Conservation (phyloP, 2,888 invertebrate species). For the Drosophila dives region DNA sequence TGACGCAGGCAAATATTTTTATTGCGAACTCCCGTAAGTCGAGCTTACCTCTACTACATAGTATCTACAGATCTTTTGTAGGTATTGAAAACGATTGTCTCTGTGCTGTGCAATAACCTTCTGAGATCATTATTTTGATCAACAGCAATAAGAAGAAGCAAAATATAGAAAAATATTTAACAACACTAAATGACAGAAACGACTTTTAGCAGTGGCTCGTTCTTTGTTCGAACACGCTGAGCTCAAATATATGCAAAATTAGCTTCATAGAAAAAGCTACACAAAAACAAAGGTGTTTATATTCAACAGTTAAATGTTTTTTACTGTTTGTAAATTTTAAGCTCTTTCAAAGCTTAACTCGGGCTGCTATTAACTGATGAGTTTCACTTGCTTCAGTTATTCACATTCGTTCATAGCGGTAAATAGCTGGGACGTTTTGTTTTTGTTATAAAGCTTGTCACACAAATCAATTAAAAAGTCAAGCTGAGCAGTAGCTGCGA, state of each 20-base stretch:
- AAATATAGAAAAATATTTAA: not conserved
- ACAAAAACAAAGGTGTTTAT: too few relatives aligned
- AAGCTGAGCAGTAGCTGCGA: constrained; percentile 19
- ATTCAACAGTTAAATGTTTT: constrained; percentile 1
- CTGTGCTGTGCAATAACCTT: constrained; percentile 35
- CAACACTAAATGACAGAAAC: constrained; percentile 8
- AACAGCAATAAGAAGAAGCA: not conserved
- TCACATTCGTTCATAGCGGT: constrained; percentile 1
- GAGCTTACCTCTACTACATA: constrained; percentile 1
- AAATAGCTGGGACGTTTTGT: not conserved
- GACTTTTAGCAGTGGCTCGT: not conserved
- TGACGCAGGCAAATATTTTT: constrained; percentile 49
- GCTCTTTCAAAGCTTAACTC: not conserved
- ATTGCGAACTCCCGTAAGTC: constrained; percentile 15
- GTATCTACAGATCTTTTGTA: not conserved
- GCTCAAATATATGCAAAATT: constrained; percentile 4
- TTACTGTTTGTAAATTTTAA: not conserved
- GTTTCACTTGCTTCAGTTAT: constrained; percentile 10
- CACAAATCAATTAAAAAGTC: not conserved
- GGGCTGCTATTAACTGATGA: not conserved
- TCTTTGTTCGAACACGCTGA: not conserved
- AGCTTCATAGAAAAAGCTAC: not conserved
- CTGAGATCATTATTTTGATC: constrained; percentile 42
- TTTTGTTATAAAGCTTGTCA: not conserved
- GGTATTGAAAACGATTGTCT: constrained; percentile 10